Evolutionary conservation across 1,140 invertebrate genomes (phyloP), one percentile per base, ranked within the genome.

Genomic region (Pemphigus obesinymphae): DNA sequence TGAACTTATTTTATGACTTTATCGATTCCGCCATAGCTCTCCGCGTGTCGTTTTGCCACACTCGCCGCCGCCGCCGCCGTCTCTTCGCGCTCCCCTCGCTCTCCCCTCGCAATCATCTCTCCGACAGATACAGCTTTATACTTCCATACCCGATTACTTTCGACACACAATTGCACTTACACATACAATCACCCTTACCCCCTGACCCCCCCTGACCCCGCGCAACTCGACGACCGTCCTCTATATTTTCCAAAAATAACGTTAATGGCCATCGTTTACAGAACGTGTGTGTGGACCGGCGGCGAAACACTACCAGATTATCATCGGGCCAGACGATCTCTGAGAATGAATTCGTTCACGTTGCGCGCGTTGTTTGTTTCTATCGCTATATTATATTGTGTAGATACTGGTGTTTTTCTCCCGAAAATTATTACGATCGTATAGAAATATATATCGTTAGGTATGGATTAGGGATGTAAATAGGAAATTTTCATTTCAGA

Each of bases 1-100:
- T 55, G 53, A 80, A 80, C 76, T 80, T 80, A 80, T 80, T 80
- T 63, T 80, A 80, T 80, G 76, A 80, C 76, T 80, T 80, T 80
- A 80, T 80, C 76, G 76, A 80, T 80, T 80, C 76, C 55, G 31
- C 55, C 23, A n/a, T n/a, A 29, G 37, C 53, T 80, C 76, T 61
- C 34, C 58, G 50, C 31, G 43, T 31, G 70, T 73, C 26, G 70
- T 73, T 72, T 72, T 31, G 2, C 40, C 68, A 29, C 43, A 29
- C 23, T 29, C n/a, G n/a, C n/a, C n/a, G n/a, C n/a, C n/a, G n/a
- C n/a, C n/a, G n/a, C 40, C 40, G 7, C 43, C 26, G 2, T 23
- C 26, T 26, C 66, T 29, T 6, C n/a, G 5, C 26, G 17, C 8
- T 0, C 23, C 66, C 37, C 23, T 6, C 10, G 2, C 15, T 10